Base-by-base conservation (phyloP, 2,797 vertebrate species). In the Ctenopoma multispine region DNA sequence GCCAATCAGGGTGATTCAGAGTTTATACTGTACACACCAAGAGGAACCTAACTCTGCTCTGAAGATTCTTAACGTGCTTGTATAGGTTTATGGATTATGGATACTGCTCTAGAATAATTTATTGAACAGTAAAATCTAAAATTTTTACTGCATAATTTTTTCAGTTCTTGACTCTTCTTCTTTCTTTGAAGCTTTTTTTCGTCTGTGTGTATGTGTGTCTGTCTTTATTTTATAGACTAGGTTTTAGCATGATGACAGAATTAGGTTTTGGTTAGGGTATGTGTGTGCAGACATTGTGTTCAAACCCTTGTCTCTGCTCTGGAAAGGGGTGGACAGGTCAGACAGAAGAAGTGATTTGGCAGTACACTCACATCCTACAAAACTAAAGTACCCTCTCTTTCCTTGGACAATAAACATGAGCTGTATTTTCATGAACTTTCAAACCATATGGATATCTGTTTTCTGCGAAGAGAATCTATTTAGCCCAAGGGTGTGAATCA, bases 1-100 rank as follows among this genome's bases (percentile, higher is more conserved):
- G 34, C 56, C 67, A 71, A 49, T 71, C 66, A 62, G 38, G 76
- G 34, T 54, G 65, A 71, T 51, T 72, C 66, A 62, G 38, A 81
- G 74, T 72, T 65, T 80, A 68, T 54, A 48, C 69, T 72, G 63
- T 21, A 68, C 76, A 85, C 78, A 79, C 67, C 76, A 72, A 1
- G 6, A 63, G 89, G 89, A 92, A 92, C 81, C 77, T 53, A 88
- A 91, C 83, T 85, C 84, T 57, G 0, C 64, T 50, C 40, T 1
- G n/a, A 68, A 80, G 70, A 89, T 91, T 92, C 72, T 86, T 84
- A 55, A 73, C 59, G 43, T 85, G 71, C 80, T n/a, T n/a, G n/a
- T n/a, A n/a, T n/a, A n/a, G n/a, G n/a, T n/a, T 83, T 69, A 53
- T 75, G 84, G 82, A 92, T 89, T 89, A 50, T 46, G 59, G 60